Evolutionary conservation across 2,888 invertebrate species (phyloP).

Genomic region (Luffia ferchaultella): DNA sequence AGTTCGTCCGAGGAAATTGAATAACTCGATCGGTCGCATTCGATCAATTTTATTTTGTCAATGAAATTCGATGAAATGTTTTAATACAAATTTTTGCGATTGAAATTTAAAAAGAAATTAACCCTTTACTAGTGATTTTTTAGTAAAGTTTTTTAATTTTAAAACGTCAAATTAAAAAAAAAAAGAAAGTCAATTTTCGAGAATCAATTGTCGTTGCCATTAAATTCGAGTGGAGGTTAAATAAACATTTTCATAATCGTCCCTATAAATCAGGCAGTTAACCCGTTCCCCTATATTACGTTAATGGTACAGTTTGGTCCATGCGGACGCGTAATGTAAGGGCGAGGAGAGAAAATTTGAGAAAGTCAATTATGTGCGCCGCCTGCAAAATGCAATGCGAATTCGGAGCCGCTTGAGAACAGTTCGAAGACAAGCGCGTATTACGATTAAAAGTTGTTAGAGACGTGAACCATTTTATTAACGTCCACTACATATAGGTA

Average conservation of each 20-base stretch:
- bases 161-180: background rate
- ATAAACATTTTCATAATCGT: slow-evolving; percentile 2
- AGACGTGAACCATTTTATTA: no score
- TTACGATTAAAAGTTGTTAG: no score
- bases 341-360: slow-evolving; percentile 6
- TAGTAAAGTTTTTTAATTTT: no score
- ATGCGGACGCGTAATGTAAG: slow-evolving; percentile 6
- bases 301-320: slow-evolving; percentile 8
- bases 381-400: slow-evolving; percentile 8
- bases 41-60: background rate
- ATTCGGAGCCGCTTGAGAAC: slow-evolving; percentile 3
- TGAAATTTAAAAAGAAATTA: no score
- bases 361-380: slow-evolving; percentile 12
- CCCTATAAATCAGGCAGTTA: slow-evolving; percentile 5
- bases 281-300: slow-evolving; percentile 5
- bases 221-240: background rate
- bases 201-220: background rate
- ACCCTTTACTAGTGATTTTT: no score
- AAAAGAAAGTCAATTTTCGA: background rate
- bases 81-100: no score
- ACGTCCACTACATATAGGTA: no score
- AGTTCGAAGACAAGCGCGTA: no score
- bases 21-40: slow-evolving; percentile 15
- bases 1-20: slow-evolving; percentile 40
- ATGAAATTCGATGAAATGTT: background rate